These are phyloP conservation scores for Hypolimnas misippus DNA, from an alignment of 2,888 invertebrate species.

Conservation along the genomic window DNA sequence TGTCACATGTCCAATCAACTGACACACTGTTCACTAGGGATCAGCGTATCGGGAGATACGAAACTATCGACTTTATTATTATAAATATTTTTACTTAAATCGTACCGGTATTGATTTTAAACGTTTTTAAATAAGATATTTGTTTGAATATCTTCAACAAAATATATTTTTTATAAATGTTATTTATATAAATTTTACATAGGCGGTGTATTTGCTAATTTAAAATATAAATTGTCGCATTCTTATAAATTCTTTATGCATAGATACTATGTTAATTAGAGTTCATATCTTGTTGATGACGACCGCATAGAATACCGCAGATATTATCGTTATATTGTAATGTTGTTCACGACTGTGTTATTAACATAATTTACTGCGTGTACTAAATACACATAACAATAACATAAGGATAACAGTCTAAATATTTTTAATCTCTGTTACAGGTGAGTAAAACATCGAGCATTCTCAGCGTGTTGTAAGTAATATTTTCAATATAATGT, in stretches of 20 bases:
- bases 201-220: background rate
- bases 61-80: conserved; percentile 35
- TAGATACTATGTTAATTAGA: conserved; percentile 3
- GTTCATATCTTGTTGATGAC: background rate
- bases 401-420: background rate
- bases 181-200: background rate
- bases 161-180: no score
- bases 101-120: no score
- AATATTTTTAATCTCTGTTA: conserved; percentile 23
- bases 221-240: background rate
- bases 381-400: background rate
- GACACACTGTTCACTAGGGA: conserved; percentile 77
- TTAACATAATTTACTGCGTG: background rate
- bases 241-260: background rate
- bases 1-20: conserved; percentile 76
- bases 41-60: conserved; percentile 49
- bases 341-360: background rate
- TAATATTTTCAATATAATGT: background rate
- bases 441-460: conserved; percentile 36
- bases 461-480: background rate
- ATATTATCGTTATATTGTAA: conserved; percentile 1
- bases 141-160: no score
- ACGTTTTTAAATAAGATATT: no score
- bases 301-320: conserved; percentile 12
- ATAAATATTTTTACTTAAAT: conserved; percentile 19